phyloP scores from a whole-genome alignment of 2,113 vertebrate species.

The Gallinago media region DNA sequence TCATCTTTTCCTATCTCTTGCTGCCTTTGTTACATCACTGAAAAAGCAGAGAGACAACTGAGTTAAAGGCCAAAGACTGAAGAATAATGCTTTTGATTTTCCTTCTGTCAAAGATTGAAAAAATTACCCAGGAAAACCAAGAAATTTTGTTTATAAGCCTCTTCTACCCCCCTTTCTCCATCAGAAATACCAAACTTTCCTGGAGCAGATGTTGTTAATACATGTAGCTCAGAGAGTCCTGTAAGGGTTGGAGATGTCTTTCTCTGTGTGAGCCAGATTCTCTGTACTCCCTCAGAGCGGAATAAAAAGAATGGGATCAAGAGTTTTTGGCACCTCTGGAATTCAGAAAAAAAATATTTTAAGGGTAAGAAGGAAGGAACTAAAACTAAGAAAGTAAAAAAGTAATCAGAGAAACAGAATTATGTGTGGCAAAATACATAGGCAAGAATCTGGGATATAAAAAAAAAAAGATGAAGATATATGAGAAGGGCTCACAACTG shows the following conservation, averaged over 20 bases:
- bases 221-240: not conserved
- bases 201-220: not conserved
- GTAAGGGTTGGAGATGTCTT: not conserved
- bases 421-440: not conserved
- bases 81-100: not conserved
- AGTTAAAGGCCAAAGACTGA: not conserved
- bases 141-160: not conserved
- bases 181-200: not conserved
- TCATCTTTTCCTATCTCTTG: not conserved
- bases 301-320: not conserved
- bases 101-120: not conserved
- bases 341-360: not conserved
- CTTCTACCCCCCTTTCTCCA: not conserved
- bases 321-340: not conserved
- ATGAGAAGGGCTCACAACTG: accelerated
- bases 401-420: not conserved
- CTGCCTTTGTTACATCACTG: not conserved
- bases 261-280: not conserved
- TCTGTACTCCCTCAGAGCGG: not conserved
- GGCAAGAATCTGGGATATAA: not conserved
- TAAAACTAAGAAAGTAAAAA: not conserved
- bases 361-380: not conserved
- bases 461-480: not conserved
- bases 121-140: not conserved
- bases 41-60: not conserved